Evolutionary conservation across 2,113 vertebrate genomes (phyloP), one percentile per base, ranked within the genome.

Genomic region (Odontesthes bonariensis): DNA sequence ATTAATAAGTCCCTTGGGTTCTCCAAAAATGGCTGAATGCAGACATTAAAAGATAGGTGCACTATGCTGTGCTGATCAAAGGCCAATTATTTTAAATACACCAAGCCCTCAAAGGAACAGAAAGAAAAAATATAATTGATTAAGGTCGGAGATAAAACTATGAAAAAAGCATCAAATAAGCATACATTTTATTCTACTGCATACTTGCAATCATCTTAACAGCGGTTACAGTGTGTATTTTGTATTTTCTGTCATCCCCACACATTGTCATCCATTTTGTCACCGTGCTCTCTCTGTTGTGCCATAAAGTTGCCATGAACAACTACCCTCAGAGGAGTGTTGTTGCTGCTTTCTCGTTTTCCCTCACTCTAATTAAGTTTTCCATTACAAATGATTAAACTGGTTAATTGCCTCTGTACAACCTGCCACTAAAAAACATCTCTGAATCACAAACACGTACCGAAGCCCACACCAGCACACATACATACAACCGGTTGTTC

Each of bases 331-430:
- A 33, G 75, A 86, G 85, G 76, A 58, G 57, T 70, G 77, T 80
- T 88, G 84, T 75, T 86, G 69, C 61, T 72, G 72, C 75, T 85
- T 74, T 59, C 62, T 49, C 27, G 33, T 75, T 82, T 79, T 73
- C 65, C 62, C 33, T 79, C 38, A 44, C 70, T 57, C 51, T 90
- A 83, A 89, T 88, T 85, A 90, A 35, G 77, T 88, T 88, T 91
- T 88, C 91, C 77, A 90, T 89, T 75, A 82, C 71, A 62, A 81
- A 68, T 55, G n/a, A 87, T 88, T 88, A 86, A 79, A 66, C 74
- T 40, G 70, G 71, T 83, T 92, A 88, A 90, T 92, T 88, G 90
- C 67, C 79, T 69, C 76, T 23, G 52, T 54, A 66, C 54, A 79
- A 68, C 67, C 42, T 63, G 77, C 40, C 54, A 85, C 42, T n/a